Evolutionary conservation across 2,113 vertebrate genomes (phyloP).

Genomic region (Melanerpes aurifrons): DNA sequence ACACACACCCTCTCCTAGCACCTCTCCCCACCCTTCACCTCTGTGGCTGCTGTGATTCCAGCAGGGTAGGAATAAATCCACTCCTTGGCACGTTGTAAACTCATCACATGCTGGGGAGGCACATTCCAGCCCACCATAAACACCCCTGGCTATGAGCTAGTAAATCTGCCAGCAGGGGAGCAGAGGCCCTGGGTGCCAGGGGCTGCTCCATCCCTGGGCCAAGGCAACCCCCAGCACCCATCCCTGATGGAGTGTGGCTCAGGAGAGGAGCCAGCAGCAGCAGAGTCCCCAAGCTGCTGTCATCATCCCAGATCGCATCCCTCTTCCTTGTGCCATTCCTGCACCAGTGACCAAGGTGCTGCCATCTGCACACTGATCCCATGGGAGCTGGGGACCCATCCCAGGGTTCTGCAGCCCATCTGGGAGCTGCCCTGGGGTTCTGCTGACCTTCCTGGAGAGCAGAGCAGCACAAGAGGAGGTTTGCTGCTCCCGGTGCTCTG

Average conservation of each 20-base stretch:
- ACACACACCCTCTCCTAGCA: accelerated
- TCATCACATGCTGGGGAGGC: background rate
- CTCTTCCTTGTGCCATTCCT: background rate
- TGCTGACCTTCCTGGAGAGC: accelerated
- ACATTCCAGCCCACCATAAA: conserved; percentile 58
- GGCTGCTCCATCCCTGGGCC: accelerated
- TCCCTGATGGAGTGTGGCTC: background rate
- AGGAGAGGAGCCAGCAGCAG: background rate
- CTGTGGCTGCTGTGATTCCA: background rate
- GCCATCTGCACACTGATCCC: background rate
- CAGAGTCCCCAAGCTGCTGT: accelerated
- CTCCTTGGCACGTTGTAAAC: conserved; percentile 60
- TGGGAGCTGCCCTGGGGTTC: background rate
- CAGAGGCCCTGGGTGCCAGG: background rate
- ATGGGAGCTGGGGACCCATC: background rate
- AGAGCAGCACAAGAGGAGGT: background rate
- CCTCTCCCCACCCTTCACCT: background rate
- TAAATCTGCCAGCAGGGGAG: conserved; percentile 36
- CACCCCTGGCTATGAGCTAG: conserved; percentile 29
- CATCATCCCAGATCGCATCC: background rate
- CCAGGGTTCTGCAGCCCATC: background rate
- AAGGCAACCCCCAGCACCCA: background rate
- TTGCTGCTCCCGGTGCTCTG: background rate
- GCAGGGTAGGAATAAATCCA: conserved; percentile 55
- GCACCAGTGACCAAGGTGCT: background rate